Base-by-base conservation (phyloP, 1,140 invertebrate species). In the Hycleus cichorii region DNA sequence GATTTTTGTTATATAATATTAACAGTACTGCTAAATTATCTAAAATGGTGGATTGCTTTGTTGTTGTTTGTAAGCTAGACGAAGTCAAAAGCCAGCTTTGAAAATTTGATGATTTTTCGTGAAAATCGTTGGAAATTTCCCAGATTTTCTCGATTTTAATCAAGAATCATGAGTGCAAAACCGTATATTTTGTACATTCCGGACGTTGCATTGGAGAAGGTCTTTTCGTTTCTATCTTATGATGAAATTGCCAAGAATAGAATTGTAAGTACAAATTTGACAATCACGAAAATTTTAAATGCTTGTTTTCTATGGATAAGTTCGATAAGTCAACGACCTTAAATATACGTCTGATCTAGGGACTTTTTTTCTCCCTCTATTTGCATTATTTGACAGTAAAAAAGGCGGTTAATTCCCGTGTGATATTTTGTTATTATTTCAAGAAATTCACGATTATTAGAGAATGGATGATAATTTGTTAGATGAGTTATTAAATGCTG, bases 201-300 rank as follows among this genome's bases (percentile, higher is more conserved):
- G 27, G 83, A 88, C 65, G 81, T 89, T 60, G 84, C 90, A 39
- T 64, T 93, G 6, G 88, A 91, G 68, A 83, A 87, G 48, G 87
- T 93, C 62, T 76, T 93, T 32, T 87, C 85, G 27, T 86, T 83
- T 77, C 76, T 93, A 38, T 75, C 81, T 0, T 93, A 86, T 71
- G 89, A 93, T 74, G 87, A 91, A 78, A 85, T 92, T 49, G 86
- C 89, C 56, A 85, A 81, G 75, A 81, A 84, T 68, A 81, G 90
- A 78, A 73, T 88, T 68, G 90, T 93, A 82, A 85, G 85, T 77
- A 32, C 32, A 32, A 32, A 32, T 4, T 42, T 42, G 11, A 42
- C 10, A 3, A 42, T 7, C 9, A 3, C 4, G 4, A 10, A 7
- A 8, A 42, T 42, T 42, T 5, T 42, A 11, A 47, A 2, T 39